Conservation (phyloP, 2,888 invertebrate genomes). For the Meghimatium bilineatum region DNA sequence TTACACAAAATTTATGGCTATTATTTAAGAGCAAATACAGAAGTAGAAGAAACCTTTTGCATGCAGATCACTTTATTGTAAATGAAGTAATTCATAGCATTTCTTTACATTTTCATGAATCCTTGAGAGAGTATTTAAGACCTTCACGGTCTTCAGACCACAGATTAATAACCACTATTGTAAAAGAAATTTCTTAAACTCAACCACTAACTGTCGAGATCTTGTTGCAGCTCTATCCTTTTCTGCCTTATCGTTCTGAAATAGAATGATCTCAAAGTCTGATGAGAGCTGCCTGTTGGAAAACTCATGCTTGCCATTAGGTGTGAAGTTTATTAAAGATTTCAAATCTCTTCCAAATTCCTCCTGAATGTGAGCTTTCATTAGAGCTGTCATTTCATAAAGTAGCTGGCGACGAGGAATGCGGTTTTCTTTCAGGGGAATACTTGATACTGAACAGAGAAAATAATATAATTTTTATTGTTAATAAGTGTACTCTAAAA, state of each 20-base stretch:
- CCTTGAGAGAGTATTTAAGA: too few species aligned
- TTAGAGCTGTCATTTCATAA: constrained; percentile 75
- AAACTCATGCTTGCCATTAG: constrained; percentile 68
- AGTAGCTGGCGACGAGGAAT: constrained; percentile 74
- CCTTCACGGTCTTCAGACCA: background rate
- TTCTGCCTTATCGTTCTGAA: constrained; percentile 66
- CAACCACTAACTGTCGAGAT: constrained; percentile 57
- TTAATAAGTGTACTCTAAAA: too few species aligned
- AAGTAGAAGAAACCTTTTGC: too few species aligned
- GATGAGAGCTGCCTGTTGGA: constrained; percentile 63
- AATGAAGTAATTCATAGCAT: too few species aligned
- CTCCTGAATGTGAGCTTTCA: constrained; percentile 71
- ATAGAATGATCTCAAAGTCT: constrained; percentile 74
- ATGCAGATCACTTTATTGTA: too few species aligned
- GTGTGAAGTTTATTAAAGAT: constrained; percentile 70
- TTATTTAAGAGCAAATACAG: too few species aligned
- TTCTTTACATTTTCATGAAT: too few species aligned
- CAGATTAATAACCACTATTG: background rate
- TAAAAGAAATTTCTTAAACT: background rate
- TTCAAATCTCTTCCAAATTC: constrained; percentile 70
- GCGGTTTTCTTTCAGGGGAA: constrained; percentile 67
- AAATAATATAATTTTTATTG: constrained; percentile 22
- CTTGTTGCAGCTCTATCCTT: constrained; percentile 56
- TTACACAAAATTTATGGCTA: too few species aligned
- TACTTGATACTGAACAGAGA: constrained; percentile 57